Conservation (phyloP, 2,113 vertebrate genomes). For the Odocoileus hemionus region DNA sequence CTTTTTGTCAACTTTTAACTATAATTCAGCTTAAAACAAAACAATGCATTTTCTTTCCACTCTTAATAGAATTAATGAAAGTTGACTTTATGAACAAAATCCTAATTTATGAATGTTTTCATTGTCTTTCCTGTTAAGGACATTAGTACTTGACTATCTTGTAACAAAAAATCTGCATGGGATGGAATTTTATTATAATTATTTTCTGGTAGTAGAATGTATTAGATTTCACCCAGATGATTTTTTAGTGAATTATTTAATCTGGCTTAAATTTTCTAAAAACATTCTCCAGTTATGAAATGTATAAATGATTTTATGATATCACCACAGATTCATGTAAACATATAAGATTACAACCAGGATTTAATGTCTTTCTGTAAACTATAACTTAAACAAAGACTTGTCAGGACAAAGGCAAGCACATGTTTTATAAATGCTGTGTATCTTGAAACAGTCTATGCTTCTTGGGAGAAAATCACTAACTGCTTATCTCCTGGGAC, state of each 20-base stretch:
- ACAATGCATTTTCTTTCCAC: background rate
- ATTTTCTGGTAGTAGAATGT: background rate
- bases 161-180: background rate
- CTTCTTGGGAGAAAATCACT: background rate
- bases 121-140: background rate
- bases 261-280: background rate
- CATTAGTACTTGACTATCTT: background rate
- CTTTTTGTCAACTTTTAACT: background rate
- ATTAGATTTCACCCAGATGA: background rate
- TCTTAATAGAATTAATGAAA: background rate
- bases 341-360: background rate
- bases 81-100: background rate
- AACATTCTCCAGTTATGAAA: background rate
- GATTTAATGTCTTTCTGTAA: slow-evolving; percentile 21
- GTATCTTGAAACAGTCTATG: background rate
- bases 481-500: background rate
- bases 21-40: background rate
- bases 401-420: background rate
- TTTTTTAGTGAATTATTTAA: slow-evolving; percentile 4
- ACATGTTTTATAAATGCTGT: background rate
- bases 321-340: background rate
- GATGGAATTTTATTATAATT: background rate
- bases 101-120: background rate
- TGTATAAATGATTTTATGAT: background rate
- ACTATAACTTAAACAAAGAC: slow-evolving; percentile 11